These are phyloP conservation scores for Hirtodrosophila alboralis DNA, from an alignment of 2,888 invertebrate genomes.

Conservation along the genomic window DNA sequence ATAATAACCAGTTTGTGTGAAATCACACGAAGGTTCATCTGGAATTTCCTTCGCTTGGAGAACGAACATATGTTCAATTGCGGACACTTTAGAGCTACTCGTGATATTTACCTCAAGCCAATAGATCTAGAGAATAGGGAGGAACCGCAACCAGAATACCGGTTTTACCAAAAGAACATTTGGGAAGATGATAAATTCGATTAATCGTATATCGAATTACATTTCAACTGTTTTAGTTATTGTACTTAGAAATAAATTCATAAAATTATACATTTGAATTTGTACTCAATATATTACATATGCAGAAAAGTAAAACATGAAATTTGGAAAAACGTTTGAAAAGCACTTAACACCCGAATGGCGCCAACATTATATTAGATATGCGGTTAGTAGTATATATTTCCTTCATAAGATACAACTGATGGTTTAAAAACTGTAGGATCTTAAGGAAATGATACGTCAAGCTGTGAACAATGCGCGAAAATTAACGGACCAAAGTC, in stretches of 20 bases:
- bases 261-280: neutral
- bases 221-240: too few relatives aligned
- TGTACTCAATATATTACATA: neutral
- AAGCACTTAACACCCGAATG: slow-evolving; percentile 99
- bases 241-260: neutral
- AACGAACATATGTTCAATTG: slow-evolving; percentile 99
- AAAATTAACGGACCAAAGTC: slow-evolving; percentile 85
- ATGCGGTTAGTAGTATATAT: slow-evolving; percentile 86
- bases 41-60: slow-evolving; percentile 99
- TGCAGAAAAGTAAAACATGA: slow-evolving; percentile 87
- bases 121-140: neutral
- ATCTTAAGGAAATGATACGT: slow-evolving; percentile 96
- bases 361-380: slow-evolving; percentile 97
- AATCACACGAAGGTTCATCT: slow-evolving; percentile 94
- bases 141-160: too few relatives aligned
- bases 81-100: slow-evolving; percentile 97
- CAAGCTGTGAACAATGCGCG: slow-evolving; percentile 93
- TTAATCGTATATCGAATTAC: too few relatives aligned
- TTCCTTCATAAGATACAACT: too few relatives aligned
- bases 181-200: too few relatives aligned
- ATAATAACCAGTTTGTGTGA: slow-evolving; percentile 91
- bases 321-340: slow-evolving; percentile 97
- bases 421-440: slow-evolving; percentile 23
- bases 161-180: too few relatives aligned
- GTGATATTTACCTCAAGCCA: slow-evolving; percentile 92